Conservation (phyloP, 2,888 invertebrate species). For the Leptarthrus brevirostris region DNA sequence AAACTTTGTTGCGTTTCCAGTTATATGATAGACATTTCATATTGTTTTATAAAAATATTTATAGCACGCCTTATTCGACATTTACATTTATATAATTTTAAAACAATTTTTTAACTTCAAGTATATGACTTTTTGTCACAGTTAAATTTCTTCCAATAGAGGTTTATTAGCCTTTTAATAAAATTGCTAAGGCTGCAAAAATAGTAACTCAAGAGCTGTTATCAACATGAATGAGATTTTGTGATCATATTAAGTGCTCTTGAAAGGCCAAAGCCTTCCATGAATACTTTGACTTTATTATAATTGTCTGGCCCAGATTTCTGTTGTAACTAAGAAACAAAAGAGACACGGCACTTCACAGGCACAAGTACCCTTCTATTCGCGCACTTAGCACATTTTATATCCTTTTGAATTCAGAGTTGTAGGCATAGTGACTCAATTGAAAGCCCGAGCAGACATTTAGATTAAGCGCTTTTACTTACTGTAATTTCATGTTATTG, state of each 20-base stretch:
- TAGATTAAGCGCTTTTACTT: slow-evolving; percentile 7
- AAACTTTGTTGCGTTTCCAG: too few relatives aligned
- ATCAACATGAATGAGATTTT: neutral
- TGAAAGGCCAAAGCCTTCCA: slow-evolving; percentile 9
- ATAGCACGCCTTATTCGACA: too few relatives aligned
- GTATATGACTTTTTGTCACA: too few relatives aligned
- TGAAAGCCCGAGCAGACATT: neutral
- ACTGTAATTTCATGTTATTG: neutral
- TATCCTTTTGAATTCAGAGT: slow-evolving; percentile 21
- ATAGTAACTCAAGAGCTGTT: too few relatives aligned
- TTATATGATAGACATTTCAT: too few relatives aligned
- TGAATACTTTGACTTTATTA: neutral
- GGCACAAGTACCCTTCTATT: slow-evolving; percentile 7
- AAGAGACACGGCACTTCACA: slow-evolving; percentile 3
- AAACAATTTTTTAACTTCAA: too few relatives aligned
- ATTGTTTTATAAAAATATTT: too few relatives aligned
- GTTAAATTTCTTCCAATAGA: too few relatives aligned
- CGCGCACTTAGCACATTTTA: slow-evolving; percentile 1
- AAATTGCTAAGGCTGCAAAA: too few relatives aligned
- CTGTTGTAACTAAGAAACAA: slow-evolving; percentile 14
- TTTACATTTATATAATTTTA: too few relatives aligned
- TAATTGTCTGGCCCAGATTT: slow-evolving; percentile 28
- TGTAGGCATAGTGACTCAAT: neutral
- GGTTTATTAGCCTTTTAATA: too few relatives aligned
- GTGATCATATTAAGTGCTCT: neutral